Base-by-base conservation (phyloP, 1,140 invertebrate species). In the Cheumatopsyche charites region DNA sequence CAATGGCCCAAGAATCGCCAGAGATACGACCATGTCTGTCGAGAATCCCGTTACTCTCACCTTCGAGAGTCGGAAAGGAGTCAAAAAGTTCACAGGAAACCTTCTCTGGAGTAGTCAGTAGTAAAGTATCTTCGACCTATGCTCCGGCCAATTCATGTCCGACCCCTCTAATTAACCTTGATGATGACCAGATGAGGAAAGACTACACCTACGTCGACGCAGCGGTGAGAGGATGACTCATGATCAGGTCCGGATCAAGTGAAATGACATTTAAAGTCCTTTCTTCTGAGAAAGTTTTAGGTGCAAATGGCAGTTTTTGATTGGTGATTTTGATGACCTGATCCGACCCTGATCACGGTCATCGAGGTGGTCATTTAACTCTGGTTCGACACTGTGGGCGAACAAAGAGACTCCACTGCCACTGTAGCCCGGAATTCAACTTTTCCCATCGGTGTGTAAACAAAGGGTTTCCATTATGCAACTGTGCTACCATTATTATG, bases 91-190 rank as follows among this genome's bases (percentile, higher is more conserved):
- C 65, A 62, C 73, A 75, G 73, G 70, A 75, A 75, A 70, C 70
- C 61, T 62, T 61, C 71, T 70, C 25, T 13, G 6, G 36, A 69
- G 67, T 47, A 63, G 69, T 19, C 43, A 11, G 70, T n/a, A n/a
- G n/a, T n/a, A n/a, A n/a, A n/a, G n/a, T n/a, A n/a, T n/a, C n/a
- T n/a, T n/a, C n/a, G 67, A 58, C 74, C 74, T 75, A 67, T 75
- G 71, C 47, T 43, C 70, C 70, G 41, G 25, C 47, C 70, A 75
- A 75, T 75, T 75, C 52, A 67, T 70, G 67, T 63, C 70, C 63
- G 74, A 75, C 74, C 74, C 68, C 74, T n/a, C 55, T 67, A 75
- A 66, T 75, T 75, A 75, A 75, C 74, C 74, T 72, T 72, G 74
- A 19, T 41, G 70, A 42, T 52, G 62, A 47, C 36, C 47, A 47